phyloP scores from a whole-genome alignment of 1,140 invertebrate species.

The Diuraphis noxia region DNA sequence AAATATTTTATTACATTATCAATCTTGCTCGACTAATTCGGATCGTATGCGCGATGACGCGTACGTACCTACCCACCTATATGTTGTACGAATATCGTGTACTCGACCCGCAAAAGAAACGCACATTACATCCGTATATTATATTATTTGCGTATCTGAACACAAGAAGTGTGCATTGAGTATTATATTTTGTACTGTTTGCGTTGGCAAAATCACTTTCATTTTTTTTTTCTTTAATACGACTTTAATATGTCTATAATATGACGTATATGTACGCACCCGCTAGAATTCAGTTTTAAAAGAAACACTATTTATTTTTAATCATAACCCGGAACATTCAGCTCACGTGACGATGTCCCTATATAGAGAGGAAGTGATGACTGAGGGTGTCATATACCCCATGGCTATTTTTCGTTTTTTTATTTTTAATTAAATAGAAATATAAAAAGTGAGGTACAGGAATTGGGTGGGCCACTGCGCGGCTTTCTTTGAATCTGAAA shows the following conservation, averaged over 20 bases:
- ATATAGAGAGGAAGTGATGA: not conserved
- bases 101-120: not conserved
- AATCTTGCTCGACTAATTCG: conserved; percentile 19
- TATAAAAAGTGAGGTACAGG: not conserved
- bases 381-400: not conserved
- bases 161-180: not conserved
- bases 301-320: not conserved
- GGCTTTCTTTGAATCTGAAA: not conserved
- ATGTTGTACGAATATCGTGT: not conserved
- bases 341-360: not conserved
- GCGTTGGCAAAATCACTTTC: not conserved
- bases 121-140: not conserved
- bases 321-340: not conserved
- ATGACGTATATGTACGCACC: not conserved
- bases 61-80: not conserved
- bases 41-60: not conserved
- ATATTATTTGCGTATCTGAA: not conserved
- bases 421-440: conserved; percentile 4
- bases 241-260: no score
- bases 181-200: not conserved
- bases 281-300: not conserved
- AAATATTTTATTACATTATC: not conserved
- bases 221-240: not conserved
- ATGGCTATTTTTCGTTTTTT: not conserved
- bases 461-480: not conserved